Evolutionary conservation across 1,140 invertebrate species (phyloP).

Genomic region (Drosophila oshimai): DNA sequence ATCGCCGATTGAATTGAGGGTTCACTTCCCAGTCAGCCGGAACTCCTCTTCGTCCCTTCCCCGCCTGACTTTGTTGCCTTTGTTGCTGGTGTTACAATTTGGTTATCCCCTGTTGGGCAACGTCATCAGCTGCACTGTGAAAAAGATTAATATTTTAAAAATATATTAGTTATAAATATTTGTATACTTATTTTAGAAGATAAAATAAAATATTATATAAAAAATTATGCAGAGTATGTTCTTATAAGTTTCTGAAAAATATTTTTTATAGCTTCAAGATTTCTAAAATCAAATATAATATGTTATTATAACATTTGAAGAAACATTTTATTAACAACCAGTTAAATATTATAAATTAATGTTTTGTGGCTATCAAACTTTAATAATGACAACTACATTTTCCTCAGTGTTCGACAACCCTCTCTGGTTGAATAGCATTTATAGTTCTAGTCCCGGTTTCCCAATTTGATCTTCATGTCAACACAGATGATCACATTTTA

Average conservation of each 20-base stretch:
- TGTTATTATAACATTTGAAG: too few relatives aligned
- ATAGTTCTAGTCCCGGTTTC: slow-evolving; percentile 5
- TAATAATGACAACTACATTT: not conserved
- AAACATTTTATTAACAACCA: too few relatives aligned
- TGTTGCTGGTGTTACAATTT: slow-evolving; percentile 78
- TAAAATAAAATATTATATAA: too few relatives aligned
- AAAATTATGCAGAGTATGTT: too few relatives aligned
- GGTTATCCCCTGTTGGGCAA: slow-evolving; percentile 53
- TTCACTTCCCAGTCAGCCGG: slow-evolving; percentile 22
- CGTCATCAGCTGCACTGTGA: slow-evolving; percentile 18
- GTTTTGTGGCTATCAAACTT: too few relatives aligned
- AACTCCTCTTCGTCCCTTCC: not conserved
- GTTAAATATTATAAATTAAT: too few relatives aligned
- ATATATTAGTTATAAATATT: too few relatives aligned
- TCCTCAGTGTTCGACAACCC: slow-evolving; percentile 15
- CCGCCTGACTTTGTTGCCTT: slow-evolving; percentile 40
- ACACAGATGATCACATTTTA: slow-evolving; percentile 83
- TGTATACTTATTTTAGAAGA: too few relatives aligned
- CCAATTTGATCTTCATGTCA: slow-evolving; percentile 79
- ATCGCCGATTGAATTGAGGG: slow-evolving; percentile 70
- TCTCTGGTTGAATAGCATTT: not conserved
- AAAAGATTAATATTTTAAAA: not conserved
- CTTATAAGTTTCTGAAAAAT: too few relatives aligned
- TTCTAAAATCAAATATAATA: too few relatives aligned
- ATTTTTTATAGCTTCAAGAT: too few relatives aligned